Conservation (phyloP, 30 jellyfish, hydroid and myxozoan genomes). For the Catostylus mosaicus region DNA sequence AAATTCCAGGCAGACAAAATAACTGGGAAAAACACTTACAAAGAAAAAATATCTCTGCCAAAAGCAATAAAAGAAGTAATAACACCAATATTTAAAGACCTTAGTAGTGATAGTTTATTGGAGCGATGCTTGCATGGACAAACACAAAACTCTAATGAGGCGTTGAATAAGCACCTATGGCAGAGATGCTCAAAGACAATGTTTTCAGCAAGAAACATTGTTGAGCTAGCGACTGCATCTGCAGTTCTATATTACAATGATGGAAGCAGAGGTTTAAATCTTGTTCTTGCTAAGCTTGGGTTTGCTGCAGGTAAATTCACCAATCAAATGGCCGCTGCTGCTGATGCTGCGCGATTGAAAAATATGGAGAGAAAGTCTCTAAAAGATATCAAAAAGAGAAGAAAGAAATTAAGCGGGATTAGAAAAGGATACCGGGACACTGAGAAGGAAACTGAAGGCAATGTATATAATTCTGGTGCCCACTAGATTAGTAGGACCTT, state of each 20-base stretch:
- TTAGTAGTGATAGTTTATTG: slow-evolving; percentile 50
- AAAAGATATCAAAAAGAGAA: neutral
- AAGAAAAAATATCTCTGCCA: slow-evolving; percentile 30
- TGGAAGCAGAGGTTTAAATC: slow-evolving; percentile 16
- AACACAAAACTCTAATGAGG: slow-evolving; percentile 48
- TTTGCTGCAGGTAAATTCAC: neutral
- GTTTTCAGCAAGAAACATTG: slow-evolving; percentile 5
- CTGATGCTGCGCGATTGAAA: neutral
- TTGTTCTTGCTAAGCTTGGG: slow-evolving; percentile 16
- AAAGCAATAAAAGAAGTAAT: slow-evolving; percentile 58
- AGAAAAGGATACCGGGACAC: slow-evolving; percentile 15
- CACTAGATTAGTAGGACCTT: too few relatives aligned
- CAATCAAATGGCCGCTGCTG: neutral
- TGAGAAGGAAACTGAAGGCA: slow-evolving; percentile 10
- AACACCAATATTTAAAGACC: slow-evolving; percentile 52
- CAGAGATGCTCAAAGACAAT: slow-evolving; percentile 45
- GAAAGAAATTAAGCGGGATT: slow-evolving; percentile 11
- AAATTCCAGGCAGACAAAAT: slow-evolving; percentile 51
- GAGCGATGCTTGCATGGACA: slow-evolving; percentile 43
- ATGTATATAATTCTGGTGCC: slow-evolving; percentile 13
- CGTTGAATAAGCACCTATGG: slow-evolving; percentile 57
- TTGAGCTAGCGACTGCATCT: neutral
- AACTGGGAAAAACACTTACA: slow-evolving; percentile 44
- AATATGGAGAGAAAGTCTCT: neutral
- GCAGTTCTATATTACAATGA: neutral